A percentile compares a stretch with the other conserved stretches of the same genome.
Evolutionary conservation across 1,140 invertebrate genomes (phyloP).

Genomic region (Leptonema lineaticorne): DNA sequence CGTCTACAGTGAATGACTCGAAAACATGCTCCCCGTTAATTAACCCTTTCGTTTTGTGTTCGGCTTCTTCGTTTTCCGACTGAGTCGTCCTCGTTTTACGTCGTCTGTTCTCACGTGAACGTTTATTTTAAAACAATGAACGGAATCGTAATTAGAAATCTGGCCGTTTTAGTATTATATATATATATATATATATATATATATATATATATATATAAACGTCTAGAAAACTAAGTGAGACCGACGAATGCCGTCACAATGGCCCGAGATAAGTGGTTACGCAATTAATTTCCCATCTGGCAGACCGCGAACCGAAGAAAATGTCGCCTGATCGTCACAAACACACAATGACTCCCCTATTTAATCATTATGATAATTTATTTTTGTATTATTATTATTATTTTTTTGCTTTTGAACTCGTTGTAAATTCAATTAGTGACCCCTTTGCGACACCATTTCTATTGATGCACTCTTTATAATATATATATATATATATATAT

Average conservation of each 20-base stretch:
- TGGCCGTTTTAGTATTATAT: too few species aligned
- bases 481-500: not conserved
- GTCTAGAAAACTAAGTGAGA: too few species aligned
- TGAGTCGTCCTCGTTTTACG: slow-evolving; percentile 22
- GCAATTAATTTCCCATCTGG: slow-evolving; percentile 36
- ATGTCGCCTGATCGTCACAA: not conserved
- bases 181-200: too few species aligned
- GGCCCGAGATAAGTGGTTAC: slow-evolving; percentile 32
- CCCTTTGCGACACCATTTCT: too few species aligned
- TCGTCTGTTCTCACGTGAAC: slow-evolving; percentile 36
- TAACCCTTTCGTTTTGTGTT: slow-evolving; percentile 30
- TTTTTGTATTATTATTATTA: not conserved
- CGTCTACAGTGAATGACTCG: not conserved
- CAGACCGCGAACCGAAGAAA: too few species aligned
- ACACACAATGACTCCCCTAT: not conserved
- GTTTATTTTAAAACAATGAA: slow-evolving; percentile 41
- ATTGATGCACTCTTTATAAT: too few species aligned
- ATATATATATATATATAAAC: too few species aligned
- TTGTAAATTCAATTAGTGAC: not conserved
- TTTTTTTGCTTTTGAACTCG: not conserved
- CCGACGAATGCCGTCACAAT: slow-evolving; percentile 23
- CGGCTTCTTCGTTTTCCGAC: too few species aligned
- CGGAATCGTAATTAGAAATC: slow-evolving; percentile 41
- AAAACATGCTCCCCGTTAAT: slow-evolving; percentile 38
- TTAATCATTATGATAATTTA: too few species aligned